Conservation (phyloP, 2,797 vertebrate genomes). For the Takifugu rubripes region DNA sequence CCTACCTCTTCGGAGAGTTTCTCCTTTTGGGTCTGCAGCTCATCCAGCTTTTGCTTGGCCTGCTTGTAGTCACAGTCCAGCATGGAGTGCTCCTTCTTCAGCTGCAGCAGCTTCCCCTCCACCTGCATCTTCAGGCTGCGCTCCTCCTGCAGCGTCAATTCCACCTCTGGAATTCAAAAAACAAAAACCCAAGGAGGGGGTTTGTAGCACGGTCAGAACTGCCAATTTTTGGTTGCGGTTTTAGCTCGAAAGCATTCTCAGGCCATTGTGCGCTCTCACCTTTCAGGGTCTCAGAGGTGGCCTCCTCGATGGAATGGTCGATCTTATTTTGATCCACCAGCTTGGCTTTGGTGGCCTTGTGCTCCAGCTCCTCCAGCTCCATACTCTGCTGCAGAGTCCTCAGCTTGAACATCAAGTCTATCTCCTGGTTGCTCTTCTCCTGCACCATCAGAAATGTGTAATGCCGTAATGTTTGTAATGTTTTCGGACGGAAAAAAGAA, state of each 20-base stretch:
- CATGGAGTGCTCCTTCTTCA: constrained; percentile 89
- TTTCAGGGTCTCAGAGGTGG: constrained; percentile 91
- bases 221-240: too few species aligned
- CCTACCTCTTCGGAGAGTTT: constrained; percentile 86
- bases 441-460: constrained; percentile 45
- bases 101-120: constrained; percentile 85
- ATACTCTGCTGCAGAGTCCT: constrained; percentile 91
- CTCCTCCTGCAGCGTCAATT: constrained; percentile 88
- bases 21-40: constrained; percentile 84
- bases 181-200: neutral
- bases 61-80: constrained; percentile 94
- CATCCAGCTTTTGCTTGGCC: constrained; percentile 81
- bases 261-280: constrained; percentile 67
- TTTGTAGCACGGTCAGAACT: too few species aligned
- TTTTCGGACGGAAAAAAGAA: neutral
- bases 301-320: constrained; percentile 91
- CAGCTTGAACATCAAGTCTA: constrained; percentile 92
- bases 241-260: neutral
- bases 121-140: constrained; percentile 84
- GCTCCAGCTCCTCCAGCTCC: constrained; percentile 92
- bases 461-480: neutral
- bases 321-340: constrained; percentile 88
- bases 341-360: constrained; percentile 87
- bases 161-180: constrained; percentile 80
- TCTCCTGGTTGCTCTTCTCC: constrained; percentile 96